These are phyloP conservation scores for Phaetusa simplex DNA, from an alignment of 2,113 vertebrate genomes.

Conservation along the genomic window DNA sequence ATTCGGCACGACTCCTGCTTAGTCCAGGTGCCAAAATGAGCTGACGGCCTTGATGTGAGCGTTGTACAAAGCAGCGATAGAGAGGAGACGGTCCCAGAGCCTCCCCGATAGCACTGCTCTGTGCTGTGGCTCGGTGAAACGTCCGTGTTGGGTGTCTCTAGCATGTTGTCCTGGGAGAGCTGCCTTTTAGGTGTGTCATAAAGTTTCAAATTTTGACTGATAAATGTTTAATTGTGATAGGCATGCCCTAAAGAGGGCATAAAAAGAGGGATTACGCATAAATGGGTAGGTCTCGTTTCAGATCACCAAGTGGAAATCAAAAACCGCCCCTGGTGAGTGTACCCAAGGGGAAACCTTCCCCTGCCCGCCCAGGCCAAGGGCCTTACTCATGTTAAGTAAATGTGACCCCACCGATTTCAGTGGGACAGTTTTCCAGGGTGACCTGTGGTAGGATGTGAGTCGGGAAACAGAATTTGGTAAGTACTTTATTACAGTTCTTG, in stretches of 20 bases:
- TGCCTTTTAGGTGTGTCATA: not conserved
- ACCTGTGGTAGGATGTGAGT: not conserved
- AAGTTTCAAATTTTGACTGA: not conserved
- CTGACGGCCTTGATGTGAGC: not conserved
- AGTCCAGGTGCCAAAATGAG: slow-evolving; percentile 22
- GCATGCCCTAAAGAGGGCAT: not conserved
- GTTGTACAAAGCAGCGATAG: not conserved
- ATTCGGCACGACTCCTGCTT: not conserved
- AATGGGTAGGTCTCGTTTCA: not conserved
- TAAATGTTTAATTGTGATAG: not conserved
- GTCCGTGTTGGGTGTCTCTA: rapidly evolving
- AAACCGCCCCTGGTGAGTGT: not conserved
- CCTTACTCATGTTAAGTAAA: not conserved
- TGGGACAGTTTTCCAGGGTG: not conserved
- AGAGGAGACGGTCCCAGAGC: not conserved
- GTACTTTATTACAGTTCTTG: not conserved
- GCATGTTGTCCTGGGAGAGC: not conserved
- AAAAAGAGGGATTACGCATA: not conserved
- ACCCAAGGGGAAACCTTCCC: not conserved
- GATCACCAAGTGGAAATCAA: not conserved
- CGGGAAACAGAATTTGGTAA: not conserved
- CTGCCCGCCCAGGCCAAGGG: not conserved
- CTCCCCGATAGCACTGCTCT: rapidly evolving
- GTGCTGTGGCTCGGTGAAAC: rapidly evolving
- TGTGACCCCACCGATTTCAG: not conserved